Evolutionary conservation across 1,140 invertebrate genomes (phyloP), one percentile per base, ranked within the genome.

Genomic region (Drosophila persimilis): DNA sequence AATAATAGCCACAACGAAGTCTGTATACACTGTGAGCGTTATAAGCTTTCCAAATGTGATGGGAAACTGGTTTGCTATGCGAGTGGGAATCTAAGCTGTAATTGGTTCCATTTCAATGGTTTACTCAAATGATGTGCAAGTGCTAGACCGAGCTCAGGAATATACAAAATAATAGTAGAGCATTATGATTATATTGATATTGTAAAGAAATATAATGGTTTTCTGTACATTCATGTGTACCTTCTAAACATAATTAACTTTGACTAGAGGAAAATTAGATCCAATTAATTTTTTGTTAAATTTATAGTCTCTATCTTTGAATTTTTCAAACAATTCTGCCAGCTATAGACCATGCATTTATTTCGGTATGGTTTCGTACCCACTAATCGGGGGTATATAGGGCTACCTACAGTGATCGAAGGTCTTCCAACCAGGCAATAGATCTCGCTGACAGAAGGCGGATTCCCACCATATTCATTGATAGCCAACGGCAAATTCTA

Each of bases 251-350:
- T 69, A 69, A 69, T 69, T 57, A 53, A 15, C 35, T 57, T 48
- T 55, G 62, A 69, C 59, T 45, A 41, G 26, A 17, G 13, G 17
- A 54, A 65, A 26, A 67, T 50, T 64, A 57, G 66, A 52, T 45
- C 66, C 64, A 69, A 69, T 46, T n/a, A 48, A 69, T 69, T 56
- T 56, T 56, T 43, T 62, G 26, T 31, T 67, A 35, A 43, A 50
- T 69, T 69, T 67, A 67, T 69, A 48, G 44, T 35, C 63, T 54
- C 50, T 55, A 55, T 47, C 65, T 47, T 65, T 67, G 31, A 66
- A 13, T 65, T 48, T 43, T 31, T 20, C 41, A 65, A 67, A 54
- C 61, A 65, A 67, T 43, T 66, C 61, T 55, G 15, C 67, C 67
- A 24, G 51, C 51, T 56, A 31, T 55, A 13, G 11, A 3, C 35